phyloP scores from a whole-genome alignment of 2,113 vertebrate species.

The Alces alces region DNA sequence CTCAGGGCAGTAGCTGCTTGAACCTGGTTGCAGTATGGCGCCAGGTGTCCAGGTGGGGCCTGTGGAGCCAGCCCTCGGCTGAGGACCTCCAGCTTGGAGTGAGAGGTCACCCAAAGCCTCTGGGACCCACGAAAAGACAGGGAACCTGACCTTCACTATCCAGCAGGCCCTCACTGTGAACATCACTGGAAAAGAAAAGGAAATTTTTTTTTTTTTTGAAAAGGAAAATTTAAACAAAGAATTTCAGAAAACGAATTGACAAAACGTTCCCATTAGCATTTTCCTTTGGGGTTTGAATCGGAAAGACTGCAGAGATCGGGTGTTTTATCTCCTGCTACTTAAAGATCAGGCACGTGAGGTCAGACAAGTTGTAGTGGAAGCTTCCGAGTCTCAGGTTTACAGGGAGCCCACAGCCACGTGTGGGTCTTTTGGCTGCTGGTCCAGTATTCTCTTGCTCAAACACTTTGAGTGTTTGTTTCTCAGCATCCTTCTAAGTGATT shows the following conservation, averaged over 20 bases:
- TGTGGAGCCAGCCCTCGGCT: neutral
- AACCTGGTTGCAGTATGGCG: neutral
- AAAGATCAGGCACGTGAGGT: neutral
- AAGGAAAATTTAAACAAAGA: neutral
- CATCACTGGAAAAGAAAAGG: neutral
- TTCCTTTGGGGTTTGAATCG: neutral
- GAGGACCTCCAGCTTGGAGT: neutral
- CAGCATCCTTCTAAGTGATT: neutral
- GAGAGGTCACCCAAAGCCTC: neutral
- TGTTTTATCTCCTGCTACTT: neutral
- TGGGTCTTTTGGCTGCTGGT: fast-evolving
- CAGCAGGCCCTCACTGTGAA: neutral
- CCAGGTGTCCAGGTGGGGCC: neutral
- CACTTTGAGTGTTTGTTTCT: neutral
- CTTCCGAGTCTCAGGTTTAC: neutral
- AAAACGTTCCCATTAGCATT: neutral
- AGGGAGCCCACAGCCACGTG: fast-evolving
- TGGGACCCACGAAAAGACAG: neutral
- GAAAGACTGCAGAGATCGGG: neutral
- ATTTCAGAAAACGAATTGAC: neutral
- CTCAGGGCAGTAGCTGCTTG: neutral
- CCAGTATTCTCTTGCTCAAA: neutral
- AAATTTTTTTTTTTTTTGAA: too few species aligned
- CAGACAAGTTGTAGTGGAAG: neutral
- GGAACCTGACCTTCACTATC: neutral